Conservation (phyloP, 2,888 invertebrate genomes). For the Drosophila greeni region DNA sequence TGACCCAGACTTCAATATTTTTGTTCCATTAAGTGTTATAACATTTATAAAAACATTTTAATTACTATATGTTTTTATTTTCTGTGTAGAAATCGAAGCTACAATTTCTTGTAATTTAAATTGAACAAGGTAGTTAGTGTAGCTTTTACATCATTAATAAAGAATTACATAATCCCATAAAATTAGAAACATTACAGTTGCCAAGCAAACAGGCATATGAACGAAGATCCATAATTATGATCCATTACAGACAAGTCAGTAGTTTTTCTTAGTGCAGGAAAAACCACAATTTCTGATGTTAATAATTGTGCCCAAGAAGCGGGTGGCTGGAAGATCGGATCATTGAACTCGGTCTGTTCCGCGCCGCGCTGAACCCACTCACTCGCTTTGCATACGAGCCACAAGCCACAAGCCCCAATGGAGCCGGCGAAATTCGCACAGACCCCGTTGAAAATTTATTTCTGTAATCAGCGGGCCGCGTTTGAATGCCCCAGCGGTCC, state of each 20-base stretch:
- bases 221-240: not conserved
- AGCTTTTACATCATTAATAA: no score
- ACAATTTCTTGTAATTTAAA: not conserved
- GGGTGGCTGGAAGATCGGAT: conserved; percentile 52
- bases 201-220: no score
- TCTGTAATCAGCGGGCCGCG: conserved; percentile 53
- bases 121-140: not conserved
- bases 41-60: no score
- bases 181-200: not conserved
- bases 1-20: no score
- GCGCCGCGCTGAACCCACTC: conserved; percentile 31
- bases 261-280: conserved; percentile 10
- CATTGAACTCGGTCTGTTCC: conserved; percentile 56
- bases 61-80: not conserved
- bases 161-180: not conserved
- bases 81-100: not conserved
- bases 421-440: conserved; percentile 56
- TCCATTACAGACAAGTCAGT: no score
- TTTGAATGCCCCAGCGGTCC: conserved; percentile 28
- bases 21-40: no score
- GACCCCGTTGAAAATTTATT: conserved; percentile 48
- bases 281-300: conserved; percentile 15
- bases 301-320: conserved; percentile 45
- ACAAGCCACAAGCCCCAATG: conserved; percentile 14
- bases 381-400: conserved; percentile 61